These are phyloP conservation scores for Eptesicus fuscus DNA, from an alignment of 2,113 vertebrate species.

Conservation along the genomic window DNA sequence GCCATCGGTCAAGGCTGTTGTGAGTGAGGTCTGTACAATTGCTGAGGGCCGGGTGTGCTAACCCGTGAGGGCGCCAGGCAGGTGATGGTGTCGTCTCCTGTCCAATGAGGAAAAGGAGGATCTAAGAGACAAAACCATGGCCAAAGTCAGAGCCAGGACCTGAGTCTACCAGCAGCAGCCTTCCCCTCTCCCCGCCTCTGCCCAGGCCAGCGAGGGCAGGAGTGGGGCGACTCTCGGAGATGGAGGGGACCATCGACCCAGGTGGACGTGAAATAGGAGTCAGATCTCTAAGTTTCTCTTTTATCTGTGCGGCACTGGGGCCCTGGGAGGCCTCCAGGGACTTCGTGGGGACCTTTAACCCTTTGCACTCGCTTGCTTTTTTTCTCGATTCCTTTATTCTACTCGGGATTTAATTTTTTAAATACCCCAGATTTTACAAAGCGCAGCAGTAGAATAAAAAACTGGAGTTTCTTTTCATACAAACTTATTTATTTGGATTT, in stretches of 20 bases:
- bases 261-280: neutral
- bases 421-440: no score
- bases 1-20: neutral
- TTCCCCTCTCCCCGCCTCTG: neutral
- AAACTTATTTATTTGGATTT: no score
- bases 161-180: neutral
- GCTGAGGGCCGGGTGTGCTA: neutral
- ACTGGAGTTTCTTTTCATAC: no score
- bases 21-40: neutral
- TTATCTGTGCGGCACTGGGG: neutral
- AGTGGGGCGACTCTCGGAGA: neutral
- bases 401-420: no score
- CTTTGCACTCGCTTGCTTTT: no score
- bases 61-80: neutral
- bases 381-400: no score
- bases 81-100: no score
- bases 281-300: neutral
- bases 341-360: neutral
- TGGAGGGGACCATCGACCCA: neutral
- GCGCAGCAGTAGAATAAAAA: no score
- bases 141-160: neutral
- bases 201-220: no score
- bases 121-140: neutral
- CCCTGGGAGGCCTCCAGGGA: neutral
- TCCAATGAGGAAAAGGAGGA: neutral